Evolutionary conservation across 2,888 invertebrate species (phyloP), one percentile per base, ranked within the genome.

Genomic region (Cheilosia variabilis): DNA sequence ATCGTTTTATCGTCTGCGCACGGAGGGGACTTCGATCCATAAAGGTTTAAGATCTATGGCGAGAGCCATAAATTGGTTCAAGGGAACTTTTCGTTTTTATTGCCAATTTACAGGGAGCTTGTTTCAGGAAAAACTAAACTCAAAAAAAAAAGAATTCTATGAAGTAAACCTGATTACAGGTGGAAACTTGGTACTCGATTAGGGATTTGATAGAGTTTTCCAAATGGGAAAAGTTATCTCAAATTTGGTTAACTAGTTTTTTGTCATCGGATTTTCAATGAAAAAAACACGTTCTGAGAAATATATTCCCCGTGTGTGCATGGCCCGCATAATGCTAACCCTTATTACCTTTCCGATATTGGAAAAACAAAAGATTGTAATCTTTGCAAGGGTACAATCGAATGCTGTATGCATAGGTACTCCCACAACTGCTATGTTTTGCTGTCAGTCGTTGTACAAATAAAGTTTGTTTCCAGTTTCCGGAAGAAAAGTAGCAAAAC

Each of bases 191-290:
- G 68, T 75, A 86, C 81, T 77, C 86, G 81, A 86, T 86, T 81
- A 86, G 81, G 86, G 86, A 77, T 86, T 86, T 86, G 86, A 86
- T 81, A 66, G 68, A 77, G 76, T 81, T 81, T 72, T 62, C 57
- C 62, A 66, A 86, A 86, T 76, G 71, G 81, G 58, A 77, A 86
- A 86, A 81, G 71, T 76, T 81, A 68, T 72, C 72, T 72, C 52
- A 73, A 71, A 58, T 81, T 81, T 72, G 72, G 81, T 69, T 81
- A 72, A 77, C 76, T 86, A 77, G 71, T 55, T 86, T 81, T 37
- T 86, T 63, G 45, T 55, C 65, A 58, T 79, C 63, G 50, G 52
- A 72, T 80, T 52, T 76, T 68, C 79, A 68, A 63, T 77, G 76
- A 50, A 55, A 60, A 24, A 37, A 37, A 45, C 15, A 45, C n/a